A percentile compares a stretch with the other conserved stretches of the same genome.
Evolutionary conservation across 2,888 invertebrate species (phyloP).

Genomic region (Tachina fera): DNA sequence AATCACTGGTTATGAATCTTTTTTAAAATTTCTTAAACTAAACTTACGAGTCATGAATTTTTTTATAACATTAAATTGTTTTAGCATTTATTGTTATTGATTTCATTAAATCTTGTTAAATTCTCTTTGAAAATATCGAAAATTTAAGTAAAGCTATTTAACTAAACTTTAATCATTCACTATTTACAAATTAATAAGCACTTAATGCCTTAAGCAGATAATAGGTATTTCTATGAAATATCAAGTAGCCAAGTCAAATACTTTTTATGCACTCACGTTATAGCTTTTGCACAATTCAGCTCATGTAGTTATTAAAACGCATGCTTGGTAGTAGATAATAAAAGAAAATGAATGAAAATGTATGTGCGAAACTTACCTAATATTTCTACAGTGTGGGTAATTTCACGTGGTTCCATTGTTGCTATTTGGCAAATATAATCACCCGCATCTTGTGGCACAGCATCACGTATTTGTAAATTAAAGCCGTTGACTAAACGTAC

Average conservation of each 20-base stretch:
- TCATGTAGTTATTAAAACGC: background rate
- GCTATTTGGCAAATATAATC: slow-evolving; percentile 88
- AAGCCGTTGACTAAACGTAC: slow-evolving; percentile 86
- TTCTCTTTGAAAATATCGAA: no score
- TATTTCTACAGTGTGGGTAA: slow-evolving; percentile 87
- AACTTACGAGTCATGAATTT: no score
- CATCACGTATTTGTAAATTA: slow-evolving; percentile 87
- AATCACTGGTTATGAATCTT: no score
- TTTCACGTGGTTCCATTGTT: slow-evolving; percentile 86
- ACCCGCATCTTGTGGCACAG: slow-evolving; percentile 86
- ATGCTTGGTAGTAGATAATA: background rate
- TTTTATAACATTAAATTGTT: no score
- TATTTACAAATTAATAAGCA: slow-evolving; percentile 14
- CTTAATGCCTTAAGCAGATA: background rate
- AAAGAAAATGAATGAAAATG: background rate
- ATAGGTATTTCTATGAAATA: background rate
- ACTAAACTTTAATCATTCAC: background rate
- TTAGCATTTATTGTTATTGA: background rate
- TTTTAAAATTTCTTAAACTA: no score
- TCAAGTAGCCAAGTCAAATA: background rate
- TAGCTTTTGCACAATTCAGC: background rate
- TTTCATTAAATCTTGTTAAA: no score
- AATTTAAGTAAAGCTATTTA: background rate
- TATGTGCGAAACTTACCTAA: slow-evolving; percentile 84
- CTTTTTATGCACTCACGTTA: background rate